Evolutionary conservation across 2,113 vertebrate genomes (phyloP).

Genomic region (Toxotes chatareus): DNA sequence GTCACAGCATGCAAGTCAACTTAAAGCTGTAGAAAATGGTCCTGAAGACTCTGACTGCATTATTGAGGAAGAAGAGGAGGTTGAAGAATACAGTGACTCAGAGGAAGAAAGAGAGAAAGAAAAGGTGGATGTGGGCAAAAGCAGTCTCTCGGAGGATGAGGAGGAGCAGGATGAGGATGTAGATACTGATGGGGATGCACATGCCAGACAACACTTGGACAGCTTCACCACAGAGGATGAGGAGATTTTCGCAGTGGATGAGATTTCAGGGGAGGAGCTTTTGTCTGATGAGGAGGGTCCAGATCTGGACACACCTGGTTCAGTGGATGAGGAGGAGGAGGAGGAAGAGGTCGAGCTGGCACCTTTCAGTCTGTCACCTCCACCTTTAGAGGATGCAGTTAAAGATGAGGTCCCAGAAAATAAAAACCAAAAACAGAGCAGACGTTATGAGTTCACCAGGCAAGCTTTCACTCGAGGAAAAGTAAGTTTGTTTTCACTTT

Average conservation of each 20-base stretch:
- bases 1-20: conserved; percentile 24
- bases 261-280: conserved; percentile 87
- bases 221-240: conserved; percentile 81
- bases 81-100: conserved; percentile 82
- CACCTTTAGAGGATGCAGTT: conserved; percentile 17
- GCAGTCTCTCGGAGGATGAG: conserved; percentile 62
- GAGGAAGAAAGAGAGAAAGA: conserved; percentile 84
- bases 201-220: conserved; percentile 65
- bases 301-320: conserved; percentile 66
- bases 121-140: conserved; percentile 77
- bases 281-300: conserved; percentile 88
- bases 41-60: conserved; percentile 84
- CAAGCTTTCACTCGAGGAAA: conserved; percentile 91
- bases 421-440: conserved; percentile 48
- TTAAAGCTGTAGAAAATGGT: conserved; percentile 47
- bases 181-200: conserved; percentile 66
- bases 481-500: conserved; percentile 77
- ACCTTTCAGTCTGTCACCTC: background rate
- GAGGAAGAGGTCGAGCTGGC: conserved; percentile 58
- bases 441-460: conserved; percentile 89
- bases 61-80: conserved; percentile 84
- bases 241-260: conserved; percentile 80
- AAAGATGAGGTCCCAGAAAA: conserved; percentile 60
- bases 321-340: conserved; percentile 69
- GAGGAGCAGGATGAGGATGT: conserved; percentile 79